Base-by-base conservation (phyloP, 2,888 invertebrate genomes). In the Drosophila nr. perissopoda region DNA sequence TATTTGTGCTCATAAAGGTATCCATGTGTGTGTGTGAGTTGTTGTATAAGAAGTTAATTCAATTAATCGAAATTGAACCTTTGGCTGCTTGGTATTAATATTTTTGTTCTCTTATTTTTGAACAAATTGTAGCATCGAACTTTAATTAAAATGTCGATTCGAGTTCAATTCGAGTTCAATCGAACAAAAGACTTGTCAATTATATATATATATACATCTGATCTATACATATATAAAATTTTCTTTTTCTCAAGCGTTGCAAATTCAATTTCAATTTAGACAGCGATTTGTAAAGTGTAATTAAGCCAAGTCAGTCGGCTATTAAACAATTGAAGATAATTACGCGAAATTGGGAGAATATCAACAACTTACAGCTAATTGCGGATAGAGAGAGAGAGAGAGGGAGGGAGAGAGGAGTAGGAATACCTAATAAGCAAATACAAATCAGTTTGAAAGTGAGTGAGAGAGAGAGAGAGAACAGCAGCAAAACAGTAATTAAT, bases 301-400 rank as follows among this genome's bases (percentile, higher is more conserved):
- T 80, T 79, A 82, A 86, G 83, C 57, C 68, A 80, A 83, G 81
- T 89, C 89, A 83, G 78, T 53, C 69, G 72, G 66, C 82, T 68
- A 78, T 83, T 87, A 89, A 87, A 83, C 83, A 83, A 83, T 83
- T 83, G 89, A 87, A 71, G 60, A 64, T 89, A 89, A 83, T 89
- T 87, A 83, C 58, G 76, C 74, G 65, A 83, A 83, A 89, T 66
- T 59, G 57, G 65, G 58, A 42, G 62, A 52, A 54, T 53, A 40
- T 40, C 7, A 18, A 63, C 49, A 52, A 49, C 16, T 31, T 27
- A 16, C 4, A 42, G 31, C 60, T 61, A 51, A 51, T 61, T 61
- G 52, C 25, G 25, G n/a, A n/a, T n/a, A n/a, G n/a, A n/a, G n/a
- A 31, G 5, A 36, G 13, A 13, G 45, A 27, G 27, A 6, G 16